Evolutionary conservation across 1,140 invertebrate species (phyloP).

Genomic region (Drosophila setifemur): DNA sequence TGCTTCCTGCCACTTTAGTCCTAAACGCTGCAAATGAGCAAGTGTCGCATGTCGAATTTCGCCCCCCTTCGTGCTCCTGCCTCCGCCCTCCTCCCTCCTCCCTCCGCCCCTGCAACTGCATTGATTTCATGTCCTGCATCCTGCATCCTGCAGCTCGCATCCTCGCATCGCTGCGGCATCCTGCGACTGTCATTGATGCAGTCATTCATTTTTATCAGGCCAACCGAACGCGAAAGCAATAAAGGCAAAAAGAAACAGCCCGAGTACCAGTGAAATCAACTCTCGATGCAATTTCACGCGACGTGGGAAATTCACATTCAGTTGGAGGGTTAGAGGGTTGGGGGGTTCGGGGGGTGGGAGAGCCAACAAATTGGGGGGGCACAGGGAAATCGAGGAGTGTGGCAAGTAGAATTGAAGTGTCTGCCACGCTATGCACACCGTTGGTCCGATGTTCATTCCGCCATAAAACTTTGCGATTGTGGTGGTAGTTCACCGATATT

Average conservation of each 20-base stretch:
- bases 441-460: constrained; percentile 28
- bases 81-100: background rate
- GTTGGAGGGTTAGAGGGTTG: no score
- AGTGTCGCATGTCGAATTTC: constrained; percentile 54
- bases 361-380: background rate
- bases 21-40: constrained; percentile 74
- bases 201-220: constrained; percentile 72
- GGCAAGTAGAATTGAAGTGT: constrained; percentile 37
- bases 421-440: constrained; percentile 24
- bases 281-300: constrained; percentile 57
- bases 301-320: no score
- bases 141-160: background rate
- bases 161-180: constrained; percentile 16
- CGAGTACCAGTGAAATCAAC: constrained; percentile 52
- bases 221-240: constrained; percentile 62
- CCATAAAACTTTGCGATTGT: constrained; percentile 36
- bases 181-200: constrained; percentile 57
- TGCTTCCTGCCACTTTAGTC: constrained; percentile 67
- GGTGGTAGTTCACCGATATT: background rate
- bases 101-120: constrained; percentile 7
- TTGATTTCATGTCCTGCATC: constrained; percentile 38
- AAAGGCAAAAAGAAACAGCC: constrained; percentile 36
- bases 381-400: background rate
- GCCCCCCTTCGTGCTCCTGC: no score
- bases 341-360: no score